A percentile compares a stretch with the other conserved stretches of the same genome.
Conservation (phyloP, 2,797 vertebrate species). For the Petrocephalus schoutedeni region DNA sequence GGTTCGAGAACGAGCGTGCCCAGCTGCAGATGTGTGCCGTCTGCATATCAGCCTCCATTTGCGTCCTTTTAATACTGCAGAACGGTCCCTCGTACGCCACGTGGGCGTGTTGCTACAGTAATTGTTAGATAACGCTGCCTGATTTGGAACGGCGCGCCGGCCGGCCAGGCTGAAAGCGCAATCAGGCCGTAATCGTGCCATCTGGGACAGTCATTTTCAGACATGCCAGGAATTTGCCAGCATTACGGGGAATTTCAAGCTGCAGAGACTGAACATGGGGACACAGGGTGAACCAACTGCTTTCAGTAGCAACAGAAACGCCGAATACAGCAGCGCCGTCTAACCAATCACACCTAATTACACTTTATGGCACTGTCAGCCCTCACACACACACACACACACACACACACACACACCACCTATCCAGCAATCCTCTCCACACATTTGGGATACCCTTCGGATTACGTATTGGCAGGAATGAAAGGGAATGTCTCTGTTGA, state of each 20-base stretch:
- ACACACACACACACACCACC: background rate
- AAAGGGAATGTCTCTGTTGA: background rate
- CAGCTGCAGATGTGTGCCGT: background rate
- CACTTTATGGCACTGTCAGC: background rate
- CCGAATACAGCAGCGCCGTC: background rate
- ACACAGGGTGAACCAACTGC: background rate
- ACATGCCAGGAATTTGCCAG: background rate
- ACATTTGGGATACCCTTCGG: background rate
- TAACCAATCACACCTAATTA: background rate
- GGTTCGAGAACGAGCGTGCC: background rate
- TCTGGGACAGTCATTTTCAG: constrained; percentile 12
- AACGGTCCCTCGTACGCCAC: background rate
- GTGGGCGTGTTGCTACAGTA: constrained; percentile 10
- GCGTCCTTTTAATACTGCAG: background rate
- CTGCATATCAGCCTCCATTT: background rate
- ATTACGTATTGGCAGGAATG: background rate
- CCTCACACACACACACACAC: background rate
- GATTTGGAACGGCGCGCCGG: background rate
- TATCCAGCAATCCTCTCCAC: background rate
- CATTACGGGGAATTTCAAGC: background rate
- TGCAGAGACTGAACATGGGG: background rate
- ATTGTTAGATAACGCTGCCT: constrained; percentile 6
- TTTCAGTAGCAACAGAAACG: background rate
- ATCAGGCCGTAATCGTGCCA: constrained; percentile 2
- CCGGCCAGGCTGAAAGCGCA: background rate